Conservation (phyloP, 2,113 vertebrate species). For the Pomatorhinus ruficollis region DNA sequence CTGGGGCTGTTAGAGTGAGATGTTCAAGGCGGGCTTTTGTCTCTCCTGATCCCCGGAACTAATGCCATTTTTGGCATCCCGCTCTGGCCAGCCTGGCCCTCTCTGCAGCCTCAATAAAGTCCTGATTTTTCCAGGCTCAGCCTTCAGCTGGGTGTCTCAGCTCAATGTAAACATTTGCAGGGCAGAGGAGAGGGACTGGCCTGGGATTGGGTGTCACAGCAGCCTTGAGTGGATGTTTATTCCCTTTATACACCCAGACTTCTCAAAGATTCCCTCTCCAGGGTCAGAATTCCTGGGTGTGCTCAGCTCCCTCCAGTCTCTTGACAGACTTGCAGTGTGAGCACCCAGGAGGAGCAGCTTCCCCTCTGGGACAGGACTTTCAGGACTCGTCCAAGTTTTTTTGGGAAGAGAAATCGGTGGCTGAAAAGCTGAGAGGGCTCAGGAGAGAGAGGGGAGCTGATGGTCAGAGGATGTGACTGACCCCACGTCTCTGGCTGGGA, state of each 20-base stretch:
- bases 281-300: not conserved
- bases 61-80: constrained; percentile 47
- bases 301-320: not conserved
- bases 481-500: not conserved
- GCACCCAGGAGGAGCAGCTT: not conserved
- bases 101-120: not conserved
- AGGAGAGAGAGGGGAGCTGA: not conserved
- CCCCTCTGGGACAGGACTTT: not conserved
- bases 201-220: not conserved
- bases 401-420: not conserved
- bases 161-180: not conserved
- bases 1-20: not conserved
- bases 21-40: not conserved
- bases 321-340: not conserved
- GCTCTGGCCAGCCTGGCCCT: not conserved
- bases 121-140: not conserved
- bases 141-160: constrained; percentile 16
- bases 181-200: constrained; percentile 1
- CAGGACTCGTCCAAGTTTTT: too few relatives aligned
- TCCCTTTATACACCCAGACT: not conserved
- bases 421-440: not conserved
- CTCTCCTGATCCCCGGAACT: constrained; percentile 7
- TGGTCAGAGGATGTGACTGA: not conserved
- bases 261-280: not conserved
- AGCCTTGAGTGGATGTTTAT: not conserved